Percentiles rank a stretch among this genome's conserved stretches.
phyloP scores from a whole-genome alignment of 2,888 invertebrate species.

The Drosophila atripex region DNA sequence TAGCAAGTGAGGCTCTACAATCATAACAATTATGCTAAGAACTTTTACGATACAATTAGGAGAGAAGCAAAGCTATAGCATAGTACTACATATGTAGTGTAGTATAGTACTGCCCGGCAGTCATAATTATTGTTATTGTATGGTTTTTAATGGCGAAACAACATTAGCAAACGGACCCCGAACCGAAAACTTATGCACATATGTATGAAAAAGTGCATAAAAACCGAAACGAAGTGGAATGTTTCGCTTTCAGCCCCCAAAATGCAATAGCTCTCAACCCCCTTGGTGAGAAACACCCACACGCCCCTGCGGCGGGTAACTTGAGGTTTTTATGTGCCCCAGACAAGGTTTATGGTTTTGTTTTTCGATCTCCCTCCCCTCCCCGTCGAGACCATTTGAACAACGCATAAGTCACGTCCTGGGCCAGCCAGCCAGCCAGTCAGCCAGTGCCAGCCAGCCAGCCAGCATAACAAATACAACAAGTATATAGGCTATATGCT shows the following conservation, averaged over 20 bases:
- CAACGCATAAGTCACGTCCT: constrained; percentile 72
- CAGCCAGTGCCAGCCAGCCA: no score
- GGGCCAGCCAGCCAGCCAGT: constrained; percentile 33
- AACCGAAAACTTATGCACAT: constrained; percentile 4
- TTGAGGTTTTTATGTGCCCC: constrained; percentile 60
- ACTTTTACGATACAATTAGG: constrained; percentile 68
- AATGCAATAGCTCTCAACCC: not conserved
- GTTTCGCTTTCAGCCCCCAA: constrained; percentile 45
- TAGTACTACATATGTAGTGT: no score
- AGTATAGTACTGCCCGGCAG: not conserved
- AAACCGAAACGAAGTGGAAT: constrained; percentile 49
- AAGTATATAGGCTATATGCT: not conserved
- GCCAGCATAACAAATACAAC: constrained; percentile 39
- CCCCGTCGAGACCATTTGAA: no score
- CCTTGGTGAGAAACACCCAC: not conserved
- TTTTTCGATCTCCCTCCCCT: constrained; percentile 46
- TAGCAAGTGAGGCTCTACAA: constrained; percentile 36
- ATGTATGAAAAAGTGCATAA: constrained; percentile 51
- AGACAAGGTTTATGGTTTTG: constrained; percentile 75
- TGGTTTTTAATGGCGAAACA: constrained; percentile 31
- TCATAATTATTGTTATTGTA: constrained; percentile 24
- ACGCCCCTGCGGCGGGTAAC: constrained; percentile 24
- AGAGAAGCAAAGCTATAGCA: constrained; percentile 13
- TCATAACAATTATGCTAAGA: constrained; percentile 61
- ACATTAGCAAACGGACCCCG: not conserved